These are phyloP conservation scores for Rhineura floridana DNA, from an alignment of 2,113 vertebrate species.

Conservation along the genomic window DNA sequence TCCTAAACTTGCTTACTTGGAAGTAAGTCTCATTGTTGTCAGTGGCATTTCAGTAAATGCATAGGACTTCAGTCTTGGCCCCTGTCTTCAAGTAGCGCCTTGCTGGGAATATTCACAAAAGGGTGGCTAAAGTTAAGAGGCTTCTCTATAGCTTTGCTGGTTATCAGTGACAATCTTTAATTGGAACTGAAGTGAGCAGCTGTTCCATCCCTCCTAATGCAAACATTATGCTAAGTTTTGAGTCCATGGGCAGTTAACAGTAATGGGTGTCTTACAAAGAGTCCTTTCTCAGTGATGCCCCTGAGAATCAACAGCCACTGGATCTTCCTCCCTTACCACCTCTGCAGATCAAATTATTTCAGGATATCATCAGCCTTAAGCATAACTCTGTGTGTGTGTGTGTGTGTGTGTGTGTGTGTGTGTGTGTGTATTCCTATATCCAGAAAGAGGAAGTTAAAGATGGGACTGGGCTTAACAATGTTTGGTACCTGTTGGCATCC, in stretches of 20 bases:
- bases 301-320: slow-evolving; percentile 2
- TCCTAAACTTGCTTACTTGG: not conserved
- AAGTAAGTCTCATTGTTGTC: not conserved
- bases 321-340: not conserved
- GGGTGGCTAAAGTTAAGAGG: slow-evolving; percentile 66
- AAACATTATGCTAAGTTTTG: slow-evolving; percentile 30
- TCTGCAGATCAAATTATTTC: not conserved
- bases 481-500: slow-evolving; percentile 77
- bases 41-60: not conserved
- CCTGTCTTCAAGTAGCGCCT: slow-evolving; percentile 58
- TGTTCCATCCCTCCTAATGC: slow-evolving; percentile 44
- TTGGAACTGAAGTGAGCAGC: slow-evolving; percentile 65
- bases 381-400: not conserved
- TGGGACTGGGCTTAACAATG: not conserved
- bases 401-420: not conserved
- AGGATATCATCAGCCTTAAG: slow-evolving; percentile 3
- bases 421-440: not conserved
- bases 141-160: slow-evolving; percentile 31
- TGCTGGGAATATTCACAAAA: slow-evolving; percentile 57
- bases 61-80: not conserved
- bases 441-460: not conserved
- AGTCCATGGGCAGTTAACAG: slow-evolving; percentile 63
- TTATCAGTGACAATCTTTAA: slow-evolving; percentile 55
- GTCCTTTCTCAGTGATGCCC: slow-evolving; percentile 51
- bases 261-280: slow-evolving; percentile 52